Base-by-base conservation (phyloP, 2,113 vertebrate species). In the Syngnathus scovelli region DNA sequence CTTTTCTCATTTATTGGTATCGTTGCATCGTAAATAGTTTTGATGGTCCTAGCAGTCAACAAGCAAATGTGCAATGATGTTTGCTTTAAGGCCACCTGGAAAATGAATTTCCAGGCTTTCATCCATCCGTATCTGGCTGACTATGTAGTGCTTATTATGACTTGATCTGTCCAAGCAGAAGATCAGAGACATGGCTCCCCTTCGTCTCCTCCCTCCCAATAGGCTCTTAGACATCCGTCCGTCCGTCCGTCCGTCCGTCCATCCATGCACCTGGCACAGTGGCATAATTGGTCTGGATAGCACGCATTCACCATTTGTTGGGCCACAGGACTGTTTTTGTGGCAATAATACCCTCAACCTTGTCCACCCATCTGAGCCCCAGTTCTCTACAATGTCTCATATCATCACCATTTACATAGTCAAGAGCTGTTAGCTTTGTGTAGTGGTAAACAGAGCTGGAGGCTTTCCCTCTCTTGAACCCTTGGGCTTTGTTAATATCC, bases 331-430 rank as follows among this genome's bases (percentile, higher is more conserved):
- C 85, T 85, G 83, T 89, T 38, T 85, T 83, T 79, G 81, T 83
- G 76, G 74, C 79, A 84, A 74, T 88, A 87, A 90, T 89, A 90
- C 89, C 87, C 85, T 83, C 79, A 84, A 78, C 78, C 82, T 85
- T 84, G 76, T 87, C 85, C 75, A 87, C 83, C 89, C 90, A 92
- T 90, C 91, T 92, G 91, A 92, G 90, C 88, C 89, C 88, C 82
- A 72, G 80, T 75, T 79, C 80, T 86, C 80, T 38, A 88, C 89
- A 88, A 88, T 87, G 85, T 88, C 86, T 89, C 85, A 82, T 89
- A 89, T 91, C 90, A 90, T 85, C 76, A 71, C 78, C 85, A 93
- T 93, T 92, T 90, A 89, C 91, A 92, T 93, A 92, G 88, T 92
- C 86, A 91, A 93, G 92, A 86, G 89, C 87, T 70, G 86, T 91